Percentiles rank a stretch among this genome's conserved stretches.
These are phyloP conservation scores for Noturus placidus DNA, from an alignment of 2,113 vertebrate genomes.

Conservation along the genomic window DNA sequence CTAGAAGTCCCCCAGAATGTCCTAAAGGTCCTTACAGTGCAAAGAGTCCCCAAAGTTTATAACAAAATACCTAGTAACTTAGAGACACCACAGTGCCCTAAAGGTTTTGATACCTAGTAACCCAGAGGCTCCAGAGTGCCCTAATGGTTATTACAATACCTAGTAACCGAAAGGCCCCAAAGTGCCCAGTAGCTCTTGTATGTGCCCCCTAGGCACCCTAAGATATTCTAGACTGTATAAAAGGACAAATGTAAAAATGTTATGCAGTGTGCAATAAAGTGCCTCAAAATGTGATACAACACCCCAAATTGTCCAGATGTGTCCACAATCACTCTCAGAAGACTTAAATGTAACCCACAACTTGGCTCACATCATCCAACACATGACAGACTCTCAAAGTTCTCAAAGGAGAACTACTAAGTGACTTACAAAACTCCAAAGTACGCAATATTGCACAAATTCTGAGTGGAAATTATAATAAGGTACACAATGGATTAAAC, in stretches of 20 bases:
- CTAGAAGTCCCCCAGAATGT: not conserved
- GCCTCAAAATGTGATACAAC: not conserved
- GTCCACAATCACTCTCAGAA: not conserved
- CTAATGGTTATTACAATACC: not conserved
- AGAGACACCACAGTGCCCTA: not conserved
- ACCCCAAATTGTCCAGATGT: not conserved
- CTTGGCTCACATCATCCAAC: not conserved
- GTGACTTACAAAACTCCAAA: not conserved
- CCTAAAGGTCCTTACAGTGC: not conserved
- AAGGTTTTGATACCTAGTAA: not conserved
- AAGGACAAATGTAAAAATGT: not conserved
- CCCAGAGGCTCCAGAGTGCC: not conserved
- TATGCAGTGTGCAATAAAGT: not conserved
- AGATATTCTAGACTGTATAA: not conserved
- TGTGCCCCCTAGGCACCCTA: not conserved
- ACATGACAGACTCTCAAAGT: not conserved
- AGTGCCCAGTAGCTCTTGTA: not conserved
- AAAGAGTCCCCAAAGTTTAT: not conserved
- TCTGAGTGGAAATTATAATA: not conserved
- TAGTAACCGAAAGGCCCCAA: not conserved
- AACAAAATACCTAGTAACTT: rapidly evolving
- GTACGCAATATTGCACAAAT: not conserved
- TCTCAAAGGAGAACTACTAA: not conserved
- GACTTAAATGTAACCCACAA: not conserved
- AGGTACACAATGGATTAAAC: not conserved